Percentiles rank a stretch among this genome's conserved stretches.
phyloP scores from a whole-genome alignment of 2,888 invertebrate species.

The Rotaria socialis region DNA sequence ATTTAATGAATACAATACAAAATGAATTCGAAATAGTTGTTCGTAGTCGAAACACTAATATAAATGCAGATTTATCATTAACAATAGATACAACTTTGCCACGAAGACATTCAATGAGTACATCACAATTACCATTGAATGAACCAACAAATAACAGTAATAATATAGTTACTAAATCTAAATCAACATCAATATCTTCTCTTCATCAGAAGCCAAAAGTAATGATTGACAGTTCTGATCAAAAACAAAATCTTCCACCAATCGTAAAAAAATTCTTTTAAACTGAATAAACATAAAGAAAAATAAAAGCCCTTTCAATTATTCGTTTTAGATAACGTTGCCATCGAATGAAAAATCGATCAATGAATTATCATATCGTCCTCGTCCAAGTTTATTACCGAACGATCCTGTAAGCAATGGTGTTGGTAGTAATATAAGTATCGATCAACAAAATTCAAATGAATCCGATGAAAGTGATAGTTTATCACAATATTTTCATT shows the following conservation, averaged over 20 bases:
- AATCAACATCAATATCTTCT: neutral
- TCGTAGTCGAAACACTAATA: neutral
- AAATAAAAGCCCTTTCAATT: neutral
- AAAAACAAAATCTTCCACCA: neutral
- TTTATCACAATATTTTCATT: constrained; percentile 25
- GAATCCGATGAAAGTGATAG: constrained; percentile 28
- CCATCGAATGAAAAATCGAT: neutral
- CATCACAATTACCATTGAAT: neutral
- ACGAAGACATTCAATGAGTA: neutral
- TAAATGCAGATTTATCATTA: neutral
- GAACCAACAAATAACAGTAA: neutral
- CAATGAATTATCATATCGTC: neutral
- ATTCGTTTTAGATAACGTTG: neutral
- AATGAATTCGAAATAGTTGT: constrained; percentile 32
- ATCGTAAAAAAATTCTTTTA: neutral
- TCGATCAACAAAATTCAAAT: neutral
- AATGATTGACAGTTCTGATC: neutral
- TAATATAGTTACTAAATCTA: neutral
- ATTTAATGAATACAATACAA: constrained; percentile 35
- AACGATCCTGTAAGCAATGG: neutral
- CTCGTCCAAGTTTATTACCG: neutral
- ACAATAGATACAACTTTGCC: neutral
- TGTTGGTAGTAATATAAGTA: neutral
- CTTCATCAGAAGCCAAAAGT: neutral
- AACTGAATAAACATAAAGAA: neutral